Conservation (phyloP, 2,888 invertebrate genomes). For the Drosophila merina region DNA sequence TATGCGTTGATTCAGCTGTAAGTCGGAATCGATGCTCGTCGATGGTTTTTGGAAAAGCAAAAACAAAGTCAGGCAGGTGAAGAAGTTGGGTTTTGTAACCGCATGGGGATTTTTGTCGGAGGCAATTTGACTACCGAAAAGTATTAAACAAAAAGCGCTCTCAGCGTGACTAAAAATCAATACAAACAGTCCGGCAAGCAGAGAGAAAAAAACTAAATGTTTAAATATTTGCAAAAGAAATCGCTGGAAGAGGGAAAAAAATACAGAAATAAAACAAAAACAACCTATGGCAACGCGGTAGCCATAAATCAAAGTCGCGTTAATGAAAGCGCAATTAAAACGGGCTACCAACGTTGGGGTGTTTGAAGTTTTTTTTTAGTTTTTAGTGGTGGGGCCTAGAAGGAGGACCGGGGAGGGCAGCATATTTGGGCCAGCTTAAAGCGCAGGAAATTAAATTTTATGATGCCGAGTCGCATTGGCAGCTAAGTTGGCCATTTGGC, state of each 20-base stretch:
- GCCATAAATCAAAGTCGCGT: conserved; percentile 81
- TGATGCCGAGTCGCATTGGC: conserved; percentile 68
- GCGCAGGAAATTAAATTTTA: conserved; percentile 79
- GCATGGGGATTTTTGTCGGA: conserved; percentile 46
- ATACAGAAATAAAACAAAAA: conserved; percentile 44
- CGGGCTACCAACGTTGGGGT: conserved; percentile 54
- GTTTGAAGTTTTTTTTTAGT: conserved; percentile 8
- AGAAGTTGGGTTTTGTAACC: conserved; percentile 60
- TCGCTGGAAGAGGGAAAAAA: conserved; percentile 53
- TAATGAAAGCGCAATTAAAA: conserved; percentile 81
- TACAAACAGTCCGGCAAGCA: conserved; percentile 70
- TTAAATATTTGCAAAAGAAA: conserved; percentile 82
- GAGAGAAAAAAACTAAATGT: conserved; percentile 52
- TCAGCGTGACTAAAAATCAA: conserved; percentile 64
- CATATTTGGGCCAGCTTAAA: conserved; percentile 77
- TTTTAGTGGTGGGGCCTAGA: neutral
- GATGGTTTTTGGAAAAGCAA: conserved; percentile 8
- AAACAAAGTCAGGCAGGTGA: conserved; percentile 20
- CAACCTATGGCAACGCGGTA: conserved; percentile 77
- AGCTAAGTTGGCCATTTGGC: conserved; percentile 70
- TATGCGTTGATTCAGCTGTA: conserved; percentile 59
- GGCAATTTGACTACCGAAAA: conserved; percentile 78
- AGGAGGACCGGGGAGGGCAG: conserved; percentile 32
- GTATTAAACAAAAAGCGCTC: conserved; percentile 74
- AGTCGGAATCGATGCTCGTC: conserved; percentile 19